Conservation (phyloP, 2,113 vertebrate genomes). For the Cebidichthys violaceus region DNA sequence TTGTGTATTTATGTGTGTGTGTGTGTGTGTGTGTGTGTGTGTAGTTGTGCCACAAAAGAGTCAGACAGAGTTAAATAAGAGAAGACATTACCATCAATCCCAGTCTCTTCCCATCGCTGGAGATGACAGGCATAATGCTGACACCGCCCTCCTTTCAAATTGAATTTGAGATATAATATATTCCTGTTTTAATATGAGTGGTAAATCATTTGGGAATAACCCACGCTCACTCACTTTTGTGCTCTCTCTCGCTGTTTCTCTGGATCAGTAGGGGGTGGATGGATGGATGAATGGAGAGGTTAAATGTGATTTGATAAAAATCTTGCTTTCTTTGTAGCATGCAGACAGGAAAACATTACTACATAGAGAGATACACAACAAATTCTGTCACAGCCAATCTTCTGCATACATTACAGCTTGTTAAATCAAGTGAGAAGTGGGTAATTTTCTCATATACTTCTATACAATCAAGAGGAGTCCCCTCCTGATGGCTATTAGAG, state of each 20-base stretch:
- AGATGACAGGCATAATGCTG: slow-evolving; percentile 71
- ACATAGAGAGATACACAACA: slow-evolving; percentile 11
- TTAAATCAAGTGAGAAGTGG: neutral
- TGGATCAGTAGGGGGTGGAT: slow-evolving; percentile 44
- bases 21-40: slow-evolving; percentile 12
- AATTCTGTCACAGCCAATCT: neutral
- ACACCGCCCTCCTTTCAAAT: slow-evolving; percentile 66
- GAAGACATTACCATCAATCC: slow-evolving; percentile 62
- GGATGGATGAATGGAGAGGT: slow-evolving; percentile 42
- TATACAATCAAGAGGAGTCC: neutral
- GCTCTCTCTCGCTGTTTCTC: slow-evolving; percentile 40
- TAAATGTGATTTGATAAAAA: slow-evolving; percentile 58
- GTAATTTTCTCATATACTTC: neutral
- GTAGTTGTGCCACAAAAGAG: slow-evolving; percentile 37
- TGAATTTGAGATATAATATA: slow-evolving; percentile 76
- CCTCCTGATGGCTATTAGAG: neutral
- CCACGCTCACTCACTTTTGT: slow-evolving; percentile 40
- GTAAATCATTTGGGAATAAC: slow-evolving; percentile 74
- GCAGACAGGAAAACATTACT: slow-evolving; percentile 13
- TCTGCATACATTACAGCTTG: slow-evolving; percentile 6
- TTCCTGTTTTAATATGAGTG: slow-evolving; percentile 74
- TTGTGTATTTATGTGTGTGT: slow-evolving; percentile 6
- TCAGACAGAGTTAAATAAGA: slow-evolving; percentile 57
- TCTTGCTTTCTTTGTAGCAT: slow-evolving; percentile 47
- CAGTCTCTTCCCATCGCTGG: slow-evolving; percentile 56